Percentiles rank a stretch among this genome's conserved stretches.
These are phyloP conservation scores for Odontocolon sp. DNA, from an alignment of 2,888 invertebrate genomes.

Conservation along the genomic window DNA sequence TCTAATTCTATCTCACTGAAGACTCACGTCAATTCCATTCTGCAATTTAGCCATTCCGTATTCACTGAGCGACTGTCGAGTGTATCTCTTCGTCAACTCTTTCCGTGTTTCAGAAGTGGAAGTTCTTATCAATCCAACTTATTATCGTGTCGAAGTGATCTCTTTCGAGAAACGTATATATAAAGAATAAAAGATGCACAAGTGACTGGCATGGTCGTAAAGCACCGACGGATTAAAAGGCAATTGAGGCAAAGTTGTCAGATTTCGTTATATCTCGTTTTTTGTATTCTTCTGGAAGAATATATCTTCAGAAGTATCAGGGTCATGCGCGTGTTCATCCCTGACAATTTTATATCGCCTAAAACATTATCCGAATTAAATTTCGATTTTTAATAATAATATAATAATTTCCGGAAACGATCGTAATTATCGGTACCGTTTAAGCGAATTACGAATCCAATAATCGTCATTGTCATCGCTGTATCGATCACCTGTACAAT, in stretches of 20 bases:
- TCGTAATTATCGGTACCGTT: no score
- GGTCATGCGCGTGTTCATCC: no score
- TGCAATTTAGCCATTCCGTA: slow-evolving; percentile 43
- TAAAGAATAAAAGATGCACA: not conserved
- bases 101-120: not conserved
- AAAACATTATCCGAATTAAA: no score
- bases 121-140: slow-evolving; percentile 36
- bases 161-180: slow-evolving; percentile 15
- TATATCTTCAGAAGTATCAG: no score
- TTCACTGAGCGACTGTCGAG: slow-evolving; percentile 16
- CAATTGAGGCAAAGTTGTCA: slow-evolving; percentile 22
- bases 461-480: not conserved
- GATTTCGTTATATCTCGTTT: slow-evolving; percentile 25
- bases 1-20: not conserved
- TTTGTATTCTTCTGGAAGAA: not conserved
- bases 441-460: not conserved
- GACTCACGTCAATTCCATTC: slow-evolving; percentile 52
- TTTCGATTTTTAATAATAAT: no score
- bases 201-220: slow-evolving; percentile 12
- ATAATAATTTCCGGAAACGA: no score
- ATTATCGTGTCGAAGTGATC: slow-evolving; percentile 46
- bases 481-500: not conserved
- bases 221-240: slow-evolving; percentile 47
- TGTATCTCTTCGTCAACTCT: slow-evolving; percentile 7
- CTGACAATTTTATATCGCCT: no score